These are phyloP conservation scores for Exocentrus adspersus DNA, from an alignment of 2,888 invertebrate genomes.

Conservation along the genomic window DNA sequence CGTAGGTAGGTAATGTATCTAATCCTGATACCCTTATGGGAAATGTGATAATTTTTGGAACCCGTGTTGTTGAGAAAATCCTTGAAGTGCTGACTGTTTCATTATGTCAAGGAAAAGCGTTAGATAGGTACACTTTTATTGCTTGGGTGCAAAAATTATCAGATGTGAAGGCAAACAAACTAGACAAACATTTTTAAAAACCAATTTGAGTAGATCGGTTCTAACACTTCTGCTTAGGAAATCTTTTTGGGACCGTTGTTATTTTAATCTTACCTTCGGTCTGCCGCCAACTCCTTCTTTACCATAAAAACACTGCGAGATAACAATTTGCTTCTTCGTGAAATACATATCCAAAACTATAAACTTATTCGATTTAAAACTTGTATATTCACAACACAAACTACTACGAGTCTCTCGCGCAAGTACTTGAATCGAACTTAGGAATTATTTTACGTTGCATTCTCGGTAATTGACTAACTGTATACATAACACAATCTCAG, in stretches of 20 bases:
- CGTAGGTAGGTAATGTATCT: too few species aligned
- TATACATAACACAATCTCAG: slow-evolving; percentile 60
- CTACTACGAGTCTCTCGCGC: slow-evolving; percentile 62
- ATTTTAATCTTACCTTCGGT: slow-evolving; percentile 63
- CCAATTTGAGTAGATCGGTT: slow-evolving; percentile 37
- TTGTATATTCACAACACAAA: slow-evolving; percentile 62
- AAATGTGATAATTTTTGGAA: too few species aligned
- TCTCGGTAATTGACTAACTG: slow-evolving; percentile 51
- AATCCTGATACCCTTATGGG: too few species aligned
- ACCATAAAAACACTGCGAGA: slow-evolving; percentile 62
- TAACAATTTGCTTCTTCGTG: slow-evolving; percentile 60
- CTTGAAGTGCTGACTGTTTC: too few species aligned
- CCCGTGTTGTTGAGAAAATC: too few species aligned
- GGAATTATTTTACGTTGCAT: slow-evolving; percentile 49
- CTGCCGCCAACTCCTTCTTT: slow-evolving; percentile 58
- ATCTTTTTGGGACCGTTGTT: slow-evolving; percentile 58
- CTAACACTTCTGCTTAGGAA: slow-evolving; percentile 49
- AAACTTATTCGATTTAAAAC: slow-evolving; percentile 51
- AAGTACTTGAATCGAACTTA: slow-evolving; percentile 54
- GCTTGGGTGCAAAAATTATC: too few species aligned
- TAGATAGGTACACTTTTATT: too few species aligned
- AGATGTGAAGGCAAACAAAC: too few species aligned
- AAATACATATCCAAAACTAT: slow-evolving; percentile 50
- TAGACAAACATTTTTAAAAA: slow-evolving; percentile 18
- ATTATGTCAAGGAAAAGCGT: too few species aligned